Evolutionary conservation across 2,888 invertebrate species (phyloP).

Genomic region (Amphipoea oculea): DNA sequence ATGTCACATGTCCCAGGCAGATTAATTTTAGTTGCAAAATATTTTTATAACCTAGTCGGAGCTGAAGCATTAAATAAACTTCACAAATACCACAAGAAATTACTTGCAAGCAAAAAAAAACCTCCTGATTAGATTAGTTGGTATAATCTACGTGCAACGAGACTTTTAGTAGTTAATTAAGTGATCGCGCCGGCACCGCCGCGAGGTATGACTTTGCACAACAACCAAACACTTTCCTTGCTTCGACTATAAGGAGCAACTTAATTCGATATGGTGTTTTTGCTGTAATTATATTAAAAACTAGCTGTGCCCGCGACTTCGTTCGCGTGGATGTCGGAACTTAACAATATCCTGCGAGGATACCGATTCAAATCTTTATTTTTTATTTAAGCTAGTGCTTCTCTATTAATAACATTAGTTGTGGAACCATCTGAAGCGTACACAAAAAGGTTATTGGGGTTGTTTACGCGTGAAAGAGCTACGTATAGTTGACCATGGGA

Average conservation of each 20-base stretch:
- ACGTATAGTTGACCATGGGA: too few relatives aligned
- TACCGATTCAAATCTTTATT: too few relatives aligned
- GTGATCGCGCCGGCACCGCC: conserved; percentile 22
- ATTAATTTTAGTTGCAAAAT: too few relatives aligned
- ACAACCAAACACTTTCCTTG: conserved; percentile 29
- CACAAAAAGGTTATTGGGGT: too few relatives aligned
- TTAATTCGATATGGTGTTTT: background rate
- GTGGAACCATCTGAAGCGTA: too few relatives aligned
- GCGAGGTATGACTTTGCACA: conserved; percentile 37
- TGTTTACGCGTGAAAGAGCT: too few relatives aligned
- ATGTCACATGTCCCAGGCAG: too few relatives aligned
- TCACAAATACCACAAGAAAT: background rate
- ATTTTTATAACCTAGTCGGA: background rate
- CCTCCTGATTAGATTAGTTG: conserved; percentile 36
- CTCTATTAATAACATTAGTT: too few relatives aligned
- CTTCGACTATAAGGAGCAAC: background rate
- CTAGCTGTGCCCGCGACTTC: too few relatives aligned
- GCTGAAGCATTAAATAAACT: background rate
- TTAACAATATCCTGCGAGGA: too few relatives aligned
- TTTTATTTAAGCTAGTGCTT: too few relatives aligned
- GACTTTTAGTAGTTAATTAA: conserved; percentile 44
- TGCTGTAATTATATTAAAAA: background rate
- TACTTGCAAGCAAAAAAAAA: conserved; percentile 21
- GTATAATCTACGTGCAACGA: conserved; percentile 46
- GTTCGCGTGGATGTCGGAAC: too few relatives aligned